These are phyloP conservation scores for Styela clava DNA, from an alignment of 23 tunicate genomes.

Conservation along the genomic window DNA sequence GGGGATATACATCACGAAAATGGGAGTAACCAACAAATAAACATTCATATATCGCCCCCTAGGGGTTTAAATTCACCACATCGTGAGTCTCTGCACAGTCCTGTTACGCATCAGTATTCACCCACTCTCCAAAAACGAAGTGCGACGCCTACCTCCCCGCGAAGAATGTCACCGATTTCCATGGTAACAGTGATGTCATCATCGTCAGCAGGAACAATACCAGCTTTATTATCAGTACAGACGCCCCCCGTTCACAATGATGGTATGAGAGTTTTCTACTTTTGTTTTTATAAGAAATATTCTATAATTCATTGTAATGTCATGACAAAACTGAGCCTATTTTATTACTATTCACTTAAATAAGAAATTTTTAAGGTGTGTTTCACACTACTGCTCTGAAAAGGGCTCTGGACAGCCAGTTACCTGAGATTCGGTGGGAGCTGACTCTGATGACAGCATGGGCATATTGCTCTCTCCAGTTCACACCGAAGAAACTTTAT, in stretches of 20 bases:
- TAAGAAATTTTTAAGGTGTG: no score
- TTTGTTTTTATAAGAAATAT: no score
- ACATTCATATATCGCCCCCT: constrained; percentile 20
- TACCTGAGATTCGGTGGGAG: no score
- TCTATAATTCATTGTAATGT: no score
- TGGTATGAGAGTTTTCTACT: no score
- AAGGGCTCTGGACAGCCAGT: no score
- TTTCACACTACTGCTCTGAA: no score
- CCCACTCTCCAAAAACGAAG: background rate
- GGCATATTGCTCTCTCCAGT: no score
- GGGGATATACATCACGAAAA: background rate
- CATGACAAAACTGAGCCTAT: no score
- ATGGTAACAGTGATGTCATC: constrained; percentile 55
- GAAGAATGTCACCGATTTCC: constrained; percentile 38
- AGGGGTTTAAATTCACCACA: background rate
- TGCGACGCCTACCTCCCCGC: constrained; percentile 24
- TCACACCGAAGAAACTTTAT: no score
- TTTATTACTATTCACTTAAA: no score
- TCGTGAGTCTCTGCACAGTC: background rate
- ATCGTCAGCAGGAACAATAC: constrained; percentile 26
- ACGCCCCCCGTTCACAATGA: constrained; percentile 5
- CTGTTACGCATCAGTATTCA: background rate
- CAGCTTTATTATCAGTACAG: constrained; percentile 22
- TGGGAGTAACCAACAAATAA: background rate
- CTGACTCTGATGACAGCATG: no score